Evolutionary conservation across 2,888 invertebrate species (phyloP), one percentile per base, ranked within the genome.

Genomic region (Desoria tigrina): DNA sequence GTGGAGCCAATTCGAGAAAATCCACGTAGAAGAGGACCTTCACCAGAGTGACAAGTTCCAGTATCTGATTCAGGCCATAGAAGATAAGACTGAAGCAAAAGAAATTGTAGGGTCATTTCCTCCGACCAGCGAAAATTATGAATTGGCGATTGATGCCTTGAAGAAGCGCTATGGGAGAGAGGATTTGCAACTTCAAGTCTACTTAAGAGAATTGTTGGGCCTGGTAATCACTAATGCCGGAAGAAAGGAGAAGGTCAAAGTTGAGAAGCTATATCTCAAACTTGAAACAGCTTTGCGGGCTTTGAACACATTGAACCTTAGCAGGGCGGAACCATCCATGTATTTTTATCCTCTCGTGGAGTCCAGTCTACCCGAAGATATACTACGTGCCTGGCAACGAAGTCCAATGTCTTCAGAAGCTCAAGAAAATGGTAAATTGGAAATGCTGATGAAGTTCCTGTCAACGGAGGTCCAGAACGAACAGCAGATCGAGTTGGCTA

Each of bases 281-380:
- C 21, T 72, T 11, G 66, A 70, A 18, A 53, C 65, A 18, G 63
- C 66, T 39, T 32, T 70, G 24, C 16, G 65, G 11, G 63, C 66
- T 3, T 24, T 70, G 14, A 64, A 70, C 3, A 61, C 64, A 4
- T 32, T 72, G 27, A 56, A 62, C n/a, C 42, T 68, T 4, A 64
- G 66, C 16, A 32, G 4, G 9, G 63, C 68, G 24, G 53, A 66
- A 28, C 56, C 57, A 27, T 64, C 56, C 1, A 28, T 53, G 3
- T 63, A 68, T 54, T 28, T 72, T 7, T 69, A 57, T 49, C 66
- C 66, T 11, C n/a, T 78, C 9, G 77, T 78, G 6, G 78, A 79
- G 61, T 78, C 78, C 2, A 71, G 73, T 61, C 63, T 79, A 11
- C 78, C 77, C 1, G 71, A 75, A 24, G 77, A 77, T 11, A 63